phyloP scores from a whole-genome alignment of 2,113 vertebrate genomes.

The Sphyrna mokarran region DNA sequence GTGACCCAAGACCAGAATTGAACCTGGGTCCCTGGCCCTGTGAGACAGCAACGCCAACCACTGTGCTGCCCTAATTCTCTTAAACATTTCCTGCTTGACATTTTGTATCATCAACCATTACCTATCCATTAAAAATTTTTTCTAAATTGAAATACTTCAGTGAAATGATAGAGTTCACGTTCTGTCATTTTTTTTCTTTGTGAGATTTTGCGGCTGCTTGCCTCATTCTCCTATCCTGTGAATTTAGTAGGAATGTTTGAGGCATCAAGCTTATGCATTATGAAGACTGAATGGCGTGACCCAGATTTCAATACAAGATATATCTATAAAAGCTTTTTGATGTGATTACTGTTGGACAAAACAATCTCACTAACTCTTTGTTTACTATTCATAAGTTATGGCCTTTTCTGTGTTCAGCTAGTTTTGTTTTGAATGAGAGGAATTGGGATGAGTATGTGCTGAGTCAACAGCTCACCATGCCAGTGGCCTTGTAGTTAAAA shows the following conservation, averaged over 20 bases:
- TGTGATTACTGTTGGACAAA: conserved; percentile 13
- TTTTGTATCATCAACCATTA: not conserved
- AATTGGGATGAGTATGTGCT: not conserved
- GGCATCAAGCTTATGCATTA: not conserved
- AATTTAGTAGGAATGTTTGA: not conserved
- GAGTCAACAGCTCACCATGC: not conserved
- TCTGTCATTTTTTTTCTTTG: not conserved
- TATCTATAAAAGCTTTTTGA: not conserved
- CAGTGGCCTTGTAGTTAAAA: not conserved
- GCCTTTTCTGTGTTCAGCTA: not conserved
- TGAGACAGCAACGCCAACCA: too few species aligned
- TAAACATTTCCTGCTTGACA: not conserved
- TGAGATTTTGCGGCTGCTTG: not conserved
- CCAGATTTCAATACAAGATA: not conserved
- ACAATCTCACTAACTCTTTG: not conserved
- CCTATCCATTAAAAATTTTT: not conserved
- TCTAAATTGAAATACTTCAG: not conserved
- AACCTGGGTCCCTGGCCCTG: too few species aligned
- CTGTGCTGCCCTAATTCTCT: not conserved
- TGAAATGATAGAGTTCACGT: not conserved
- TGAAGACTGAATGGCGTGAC: not conserved
- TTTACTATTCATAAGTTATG: conserved; percentile 11
- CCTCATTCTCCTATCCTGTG: not conserved
- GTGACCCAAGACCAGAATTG: too few species aligned
- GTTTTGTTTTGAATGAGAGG: conserved; percentile 23